Conservation (phyloP, 2,888 invertebrate genomes). For the Amaurobius ferox region DNA sequence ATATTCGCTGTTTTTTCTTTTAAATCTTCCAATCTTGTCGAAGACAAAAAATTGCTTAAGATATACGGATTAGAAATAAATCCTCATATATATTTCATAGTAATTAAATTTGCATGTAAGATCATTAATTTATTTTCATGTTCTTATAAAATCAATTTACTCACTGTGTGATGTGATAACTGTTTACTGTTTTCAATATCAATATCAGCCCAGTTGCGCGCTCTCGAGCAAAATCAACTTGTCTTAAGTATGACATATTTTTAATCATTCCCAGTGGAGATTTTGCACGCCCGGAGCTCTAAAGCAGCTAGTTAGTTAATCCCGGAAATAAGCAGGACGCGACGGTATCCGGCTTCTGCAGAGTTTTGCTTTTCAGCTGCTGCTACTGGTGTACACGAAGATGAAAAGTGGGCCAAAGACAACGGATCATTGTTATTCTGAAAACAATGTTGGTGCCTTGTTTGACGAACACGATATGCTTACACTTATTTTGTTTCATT, state of each 20-base stretch:
- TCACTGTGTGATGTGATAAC: too few species aligned
- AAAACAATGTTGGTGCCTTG: background rate
- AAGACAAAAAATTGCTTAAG: too few species aligned
- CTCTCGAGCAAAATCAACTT: too few species aligned
- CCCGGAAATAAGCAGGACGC: background rate
- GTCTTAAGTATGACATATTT: too few species aligned
- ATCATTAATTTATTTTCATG: too few species aligned
- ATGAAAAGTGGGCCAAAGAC: slow-evolving; percentile 10
- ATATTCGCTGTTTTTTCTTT: background rate
- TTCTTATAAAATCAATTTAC: too few species aligned
- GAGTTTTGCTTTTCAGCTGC: background rate
- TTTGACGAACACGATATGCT: slow-evolving; percentile 20
- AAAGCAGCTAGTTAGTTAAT: background rate
- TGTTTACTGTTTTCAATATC: too few species aligned
- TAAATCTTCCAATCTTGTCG: too few species aligned
- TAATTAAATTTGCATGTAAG: too few species aligned
- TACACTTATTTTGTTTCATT: slow-evolving; percentile 34
- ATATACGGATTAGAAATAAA: too few species aligned
- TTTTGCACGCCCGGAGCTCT: background rate
- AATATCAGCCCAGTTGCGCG: too few species aligned
- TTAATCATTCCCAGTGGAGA: background rate
- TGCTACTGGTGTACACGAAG: background rate
- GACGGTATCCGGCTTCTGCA: background rate
- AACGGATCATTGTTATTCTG: background rate
- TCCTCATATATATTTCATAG: too few species aligned